These are phyloP conservation scores for Anarhynchus alexandrinus DNA, from an alignment of 2,113 vertebrate species.

Conservation along the genomic window DNA sequence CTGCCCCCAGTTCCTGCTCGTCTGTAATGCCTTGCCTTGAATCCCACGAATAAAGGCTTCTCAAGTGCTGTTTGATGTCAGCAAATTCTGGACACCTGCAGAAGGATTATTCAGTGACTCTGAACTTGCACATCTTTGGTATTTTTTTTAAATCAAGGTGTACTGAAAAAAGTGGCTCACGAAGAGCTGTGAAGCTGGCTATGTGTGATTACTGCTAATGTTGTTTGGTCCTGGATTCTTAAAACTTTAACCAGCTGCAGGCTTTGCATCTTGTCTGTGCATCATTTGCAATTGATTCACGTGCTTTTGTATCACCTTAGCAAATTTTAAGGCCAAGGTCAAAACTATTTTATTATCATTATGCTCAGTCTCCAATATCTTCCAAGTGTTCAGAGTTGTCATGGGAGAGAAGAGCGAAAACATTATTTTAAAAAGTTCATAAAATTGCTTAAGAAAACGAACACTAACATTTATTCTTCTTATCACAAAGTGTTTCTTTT, in stretches of 20 bases:
- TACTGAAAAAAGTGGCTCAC: neutral
- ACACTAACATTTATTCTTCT: neutral
- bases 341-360: neutral
- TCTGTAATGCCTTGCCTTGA: neutral
- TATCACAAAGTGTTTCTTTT: neutral
- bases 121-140: neutral
- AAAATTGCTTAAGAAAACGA: neutral
- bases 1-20: neutral
- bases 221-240: neutral
- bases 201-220: neutral
- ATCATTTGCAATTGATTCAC: neutral
- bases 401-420: neutral
- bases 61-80: fast-evolving
- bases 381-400: neutral
- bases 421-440: fast-evolving
- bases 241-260: neutral
- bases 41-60: neutral
- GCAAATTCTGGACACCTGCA: neutral
- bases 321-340: neutral
- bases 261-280: neutral
- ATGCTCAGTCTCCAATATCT: neutral
- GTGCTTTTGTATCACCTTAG: neutral
- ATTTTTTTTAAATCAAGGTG: neutral
- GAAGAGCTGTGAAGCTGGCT: neutral
- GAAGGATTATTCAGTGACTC: neutral